phyloP scores from a whole-genome alignment of 2,113 vertebrate genomes.

The Vimba vimba region DNA sequence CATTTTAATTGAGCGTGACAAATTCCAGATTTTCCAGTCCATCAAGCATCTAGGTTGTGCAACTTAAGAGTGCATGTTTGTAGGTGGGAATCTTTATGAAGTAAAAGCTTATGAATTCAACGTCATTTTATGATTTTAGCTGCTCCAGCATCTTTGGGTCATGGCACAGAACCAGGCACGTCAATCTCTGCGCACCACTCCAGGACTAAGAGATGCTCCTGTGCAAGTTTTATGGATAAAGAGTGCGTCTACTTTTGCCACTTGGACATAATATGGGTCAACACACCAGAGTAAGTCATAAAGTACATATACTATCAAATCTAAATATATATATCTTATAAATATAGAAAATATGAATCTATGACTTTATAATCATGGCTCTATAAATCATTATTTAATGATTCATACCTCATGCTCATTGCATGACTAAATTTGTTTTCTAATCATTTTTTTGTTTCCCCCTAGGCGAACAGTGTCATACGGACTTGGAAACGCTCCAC shows the following conservation, averaged over 20 bases:
- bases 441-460: slow-evolving; percentile 28
- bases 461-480: slow-evolving; percentile 90
- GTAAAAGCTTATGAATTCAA: not conserved
- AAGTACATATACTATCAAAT: not conserved
- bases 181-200: slow-evolving; percentile 64
- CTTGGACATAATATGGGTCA: slow-evolving; percentile 99
- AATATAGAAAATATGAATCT: too few species aligned
- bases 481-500: slow-evolving; percentile 86
- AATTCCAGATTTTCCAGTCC: not conserved
- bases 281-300: slow-evolving; percentile 92
- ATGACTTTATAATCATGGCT: too few species aligned
- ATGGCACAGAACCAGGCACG: slow-evolving; percentile 41
- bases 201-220: slow-evolving; percentile 91
- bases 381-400: not conserved
- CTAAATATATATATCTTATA: not conserved
- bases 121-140: slow-evolving; percentile 55
- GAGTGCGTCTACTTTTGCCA: slow-evolving; percentile 99
- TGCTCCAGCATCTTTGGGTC: slow-evolving; percentile 37
- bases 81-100: not conserved
- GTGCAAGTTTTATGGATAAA: slow-evolving; percentile 89
- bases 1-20: not conserved
- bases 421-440: not conserved
- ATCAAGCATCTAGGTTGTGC: not conserved
- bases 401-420: not conserved
- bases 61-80: not conserved